A percentile compares a stretch with the other conserved stretches of the same genome.
Evolutionary conservation across 2,797 vertebrate genomes (phyloP).

Genomic region (Graptemys geographica): DNA sequence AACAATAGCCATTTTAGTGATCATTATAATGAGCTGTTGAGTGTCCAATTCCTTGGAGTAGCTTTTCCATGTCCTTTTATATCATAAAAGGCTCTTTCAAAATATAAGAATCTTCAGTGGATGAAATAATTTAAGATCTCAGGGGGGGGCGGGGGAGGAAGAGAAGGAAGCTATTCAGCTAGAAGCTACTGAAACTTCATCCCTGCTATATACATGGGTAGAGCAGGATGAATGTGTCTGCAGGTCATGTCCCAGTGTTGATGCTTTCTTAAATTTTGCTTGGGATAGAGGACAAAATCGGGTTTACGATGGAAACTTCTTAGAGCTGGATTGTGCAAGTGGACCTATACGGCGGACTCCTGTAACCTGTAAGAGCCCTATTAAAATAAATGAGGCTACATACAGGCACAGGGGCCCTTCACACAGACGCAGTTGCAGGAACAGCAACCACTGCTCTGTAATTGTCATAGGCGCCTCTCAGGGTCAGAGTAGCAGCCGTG

Average conservation of each 20-base stretch:
- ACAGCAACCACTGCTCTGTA: not conserved
- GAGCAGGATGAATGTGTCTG: not conserved
- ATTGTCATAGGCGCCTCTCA: not conserved
- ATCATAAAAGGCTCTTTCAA: not conserved
- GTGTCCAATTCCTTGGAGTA: not conserved
- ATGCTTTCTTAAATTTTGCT: not conserved
- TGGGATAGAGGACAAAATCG: not conserved
- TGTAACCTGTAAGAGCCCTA: not conserved
- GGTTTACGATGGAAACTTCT: not conserved
- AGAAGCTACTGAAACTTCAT: not conserved
- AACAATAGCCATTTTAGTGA: not conserved
- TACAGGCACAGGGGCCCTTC: not conserved
- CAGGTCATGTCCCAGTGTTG: not conserved
- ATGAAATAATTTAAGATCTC: not conserved
- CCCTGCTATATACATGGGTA: accelerated
- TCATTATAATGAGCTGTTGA: not conserved
- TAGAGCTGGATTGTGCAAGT: not conserved
- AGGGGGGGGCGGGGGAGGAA: not conserved
- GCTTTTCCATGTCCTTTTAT: not conserved
- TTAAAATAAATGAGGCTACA: not conserved
- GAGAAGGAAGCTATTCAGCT: not conserved
- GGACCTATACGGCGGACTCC: not conserved
- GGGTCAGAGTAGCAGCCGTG: too few species aligned
- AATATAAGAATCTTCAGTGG: not conserved
- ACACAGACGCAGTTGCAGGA: not conserved